Conservation (phyloP, 2,113 vertebrate genomes). For the Progne subis region DNA sequence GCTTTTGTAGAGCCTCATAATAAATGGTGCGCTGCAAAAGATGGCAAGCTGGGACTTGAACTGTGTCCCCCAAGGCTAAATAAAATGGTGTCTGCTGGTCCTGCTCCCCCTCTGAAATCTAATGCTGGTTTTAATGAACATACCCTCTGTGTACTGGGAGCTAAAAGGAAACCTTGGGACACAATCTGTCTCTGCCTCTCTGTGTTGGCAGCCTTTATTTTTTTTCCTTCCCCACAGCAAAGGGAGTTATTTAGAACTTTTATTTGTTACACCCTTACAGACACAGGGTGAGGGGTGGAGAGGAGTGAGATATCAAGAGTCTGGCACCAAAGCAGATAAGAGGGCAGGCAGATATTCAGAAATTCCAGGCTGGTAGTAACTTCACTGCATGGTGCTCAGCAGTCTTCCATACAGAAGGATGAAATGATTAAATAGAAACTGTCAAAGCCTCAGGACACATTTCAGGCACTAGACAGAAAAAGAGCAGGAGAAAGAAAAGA, state of each 20-base stretch:
- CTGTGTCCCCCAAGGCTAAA: neutral
- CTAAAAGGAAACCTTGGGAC: neutral
- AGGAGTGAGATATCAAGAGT: neutral
- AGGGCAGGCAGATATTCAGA: slow-evolving; percentile 20
- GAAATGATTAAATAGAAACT: slow-evolving; percentile 60
- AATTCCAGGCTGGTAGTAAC: slow-evolving; percentile 12
- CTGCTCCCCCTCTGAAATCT: neutral
- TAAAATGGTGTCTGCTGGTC: neutral
- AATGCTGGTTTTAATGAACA: neutral
- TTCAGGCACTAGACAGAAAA: slow-evolving; percentile 34
- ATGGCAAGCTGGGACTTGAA: neutral
- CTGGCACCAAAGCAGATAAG: slow-evolving; percentile 26
- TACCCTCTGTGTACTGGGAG: neutral
- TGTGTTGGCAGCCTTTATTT: neutral
- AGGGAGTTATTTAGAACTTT: neutral
- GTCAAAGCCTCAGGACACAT: slow-evolving; percentile 39
- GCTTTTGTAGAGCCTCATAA: neutral
- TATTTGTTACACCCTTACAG: slow-evolving; percentile 6
- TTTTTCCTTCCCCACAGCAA: neutral
- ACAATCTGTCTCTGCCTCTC: neutral
- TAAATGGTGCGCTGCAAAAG: neutral
- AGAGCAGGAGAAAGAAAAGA: slow-evolving; percentile 1
- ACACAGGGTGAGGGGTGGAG: neutral
- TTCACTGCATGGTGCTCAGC: slow-evolving; percentile 19
- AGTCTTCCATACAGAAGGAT: slow-evolving; percentile 8